Percentiles rank a stretch among this genome's conserved stretches.
Conservation (phyloP, 1,140 invertebrate species). For the Hypsibius dujardini region DNA sequence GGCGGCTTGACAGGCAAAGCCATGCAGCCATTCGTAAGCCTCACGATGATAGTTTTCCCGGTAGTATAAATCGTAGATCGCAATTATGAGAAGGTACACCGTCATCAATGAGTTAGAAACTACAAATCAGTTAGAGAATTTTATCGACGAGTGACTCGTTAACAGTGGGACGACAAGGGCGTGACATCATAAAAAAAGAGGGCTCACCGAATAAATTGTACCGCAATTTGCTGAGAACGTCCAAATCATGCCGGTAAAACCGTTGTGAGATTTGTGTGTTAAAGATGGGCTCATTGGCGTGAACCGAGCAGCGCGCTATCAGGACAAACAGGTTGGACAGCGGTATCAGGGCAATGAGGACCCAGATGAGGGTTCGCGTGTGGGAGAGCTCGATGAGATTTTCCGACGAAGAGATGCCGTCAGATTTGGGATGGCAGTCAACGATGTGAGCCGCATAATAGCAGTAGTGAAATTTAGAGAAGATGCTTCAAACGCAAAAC, state of each 20-base stretch:
- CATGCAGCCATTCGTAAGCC: slow-evolving; percentile 14
- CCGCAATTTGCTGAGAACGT: neutral
- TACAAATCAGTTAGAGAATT: neutral
- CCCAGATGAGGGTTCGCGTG: neutral
- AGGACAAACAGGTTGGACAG: neutral
- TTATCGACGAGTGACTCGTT: too few relatives aligned
- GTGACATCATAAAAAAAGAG: too few relatives aligned
- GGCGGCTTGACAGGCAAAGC: slow-evolving; percentile 4
- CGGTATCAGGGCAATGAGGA: neutral
- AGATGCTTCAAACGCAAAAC: neutral
- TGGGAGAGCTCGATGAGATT: neutral
- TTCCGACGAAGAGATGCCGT: slow-evolving; percentile 14
- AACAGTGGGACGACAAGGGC: too few relatives aligned
- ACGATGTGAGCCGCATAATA: slow-evolving; percentile 12
- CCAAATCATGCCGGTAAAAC: neutral
- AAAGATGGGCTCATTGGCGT: neutral
- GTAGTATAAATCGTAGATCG: neutral
- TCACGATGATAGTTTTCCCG: slow-evolving; percentile 11
- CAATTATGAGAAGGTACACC: slow-evolving; percentile 2
- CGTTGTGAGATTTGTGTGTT: neutral
- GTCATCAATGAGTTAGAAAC: neutral
- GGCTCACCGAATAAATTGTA: neutral
- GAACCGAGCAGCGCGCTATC: neutral
- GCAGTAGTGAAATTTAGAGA: slow-evolving; percentile 12
- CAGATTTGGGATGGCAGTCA: slow-evolving; percentile 8